A percentile compares a stretch with the other conserved stretches of the same genome.
Conservation (phyloP, 2,888 invertebrate species). For the Orchesella flavescens region DNA sequence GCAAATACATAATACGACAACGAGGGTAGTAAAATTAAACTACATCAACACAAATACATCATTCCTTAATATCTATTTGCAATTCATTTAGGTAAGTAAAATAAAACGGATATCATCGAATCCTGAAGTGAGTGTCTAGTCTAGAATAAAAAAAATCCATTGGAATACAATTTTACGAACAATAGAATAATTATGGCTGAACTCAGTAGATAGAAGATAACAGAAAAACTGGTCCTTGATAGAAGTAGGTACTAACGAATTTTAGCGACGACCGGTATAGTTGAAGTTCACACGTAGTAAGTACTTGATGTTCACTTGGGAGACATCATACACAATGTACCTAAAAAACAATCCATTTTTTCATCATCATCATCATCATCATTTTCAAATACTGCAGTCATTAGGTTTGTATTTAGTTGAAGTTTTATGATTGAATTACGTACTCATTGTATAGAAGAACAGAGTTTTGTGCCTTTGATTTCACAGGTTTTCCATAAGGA, state of each 20-base stretch:
- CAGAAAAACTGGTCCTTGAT: too few relatives aligned
- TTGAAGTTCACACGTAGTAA: slow-evolving; percentile 90
- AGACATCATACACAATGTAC: slow-evolving; percentile 95
- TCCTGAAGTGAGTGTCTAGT: too few relatives aligned
- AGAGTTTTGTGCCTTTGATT: slow-evolving; percentile 74
- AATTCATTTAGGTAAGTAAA: too few relatives aligned
- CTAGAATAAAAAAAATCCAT: too few relatives aligned
- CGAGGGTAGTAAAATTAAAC: too few relatives aligned
- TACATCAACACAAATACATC: too few relatives aligned
- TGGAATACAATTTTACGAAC: too few relatives aligned
- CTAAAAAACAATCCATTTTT: too few relatives aligned
- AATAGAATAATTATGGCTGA: too few relatives aligned
- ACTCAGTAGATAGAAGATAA: neutral
- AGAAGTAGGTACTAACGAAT: neutral
- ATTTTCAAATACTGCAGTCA: neutral
- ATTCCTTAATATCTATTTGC: too few relatives aligned
- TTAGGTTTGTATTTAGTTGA: neutral
- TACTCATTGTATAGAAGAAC: slow-evolving; percentile 93
- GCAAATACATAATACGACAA: too few relatives aligned
- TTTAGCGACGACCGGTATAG: slow-evolving; percentile 78
- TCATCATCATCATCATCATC: neutral
- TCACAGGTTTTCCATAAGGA: slow-evolving; percentile 82
- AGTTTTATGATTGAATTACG: slow-evolving; percentile 8
- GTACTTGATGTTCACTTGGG: slow-evolving; percentile 93
- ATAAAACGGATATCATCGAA: too few relatives aligned